phyloP scores from a whole-genome alignment of 2,888 invertebrate genomes.

The Cheilosia soror region DNA sequence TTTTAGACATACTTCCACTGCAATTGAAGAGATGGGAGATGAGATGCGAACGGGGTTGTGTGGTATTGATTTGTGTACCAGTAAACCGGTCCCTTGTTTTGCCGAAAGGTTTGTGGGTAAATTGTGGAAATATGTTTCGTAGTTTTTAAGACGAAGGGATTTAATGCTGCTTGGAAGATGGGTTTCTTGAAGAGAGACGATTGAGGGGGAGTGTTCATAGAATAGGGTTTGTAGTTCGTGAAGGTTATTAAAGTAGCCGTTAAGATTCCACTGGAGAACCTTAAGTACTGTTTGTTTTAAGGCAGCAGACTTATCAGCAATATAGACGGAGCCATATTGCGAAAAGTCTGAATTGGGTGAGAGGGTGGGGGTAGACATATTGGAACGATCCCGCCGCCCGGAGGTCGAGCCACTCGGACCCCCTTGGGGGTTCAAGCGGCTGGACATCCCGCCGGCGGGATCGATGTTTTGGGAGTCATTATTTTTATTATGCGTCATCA shows the following conservation, averaged over 20 bases:
- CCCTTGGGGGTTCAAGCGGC: not conserved
- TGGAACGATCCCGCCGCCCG: not conserved
- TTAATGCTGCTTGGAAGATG: not conserved
- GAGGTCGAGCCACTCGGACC: not conserved
- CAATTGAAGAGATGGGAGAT: conserved; percentile 35
- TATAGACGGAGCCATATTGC: not conserved
- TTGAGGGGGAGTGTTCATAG: not conserved
- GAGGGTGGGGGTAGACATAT: not conserved
- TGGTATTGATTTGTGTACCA: conserved; percentile 57
- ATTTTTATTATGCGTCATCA: not conserved
- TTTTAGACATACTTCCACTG: conserved; percentile 31
- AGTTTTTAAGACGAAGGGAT: not conserved
- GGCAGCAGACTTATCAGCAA: not conserved
- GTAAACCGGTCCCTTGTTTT: conserved; percentile 56
- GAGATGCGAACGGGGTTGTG: conserved; percentile 33
- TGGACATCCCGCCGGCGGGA: not conserved
- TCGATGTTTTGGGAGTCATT: not conserved
- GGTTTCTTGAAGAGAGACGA: conserved; percentile 44
- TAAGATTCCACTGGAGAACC: not conserved
- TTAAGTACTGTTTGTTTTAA: not conserved
- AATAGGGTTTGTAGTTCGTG: not conserved
- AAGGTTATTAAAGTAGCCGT: not conserved
- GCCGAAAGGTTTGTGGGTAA: conserved; percentile 18
- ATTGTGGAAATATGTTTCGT: conserved; percentile 50
- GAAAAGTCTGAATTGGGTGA: not conserved